These are phyloP conservation scores for Bombus impatiens DNA, from an alignment of 1,140 invertebrate species.

Conservation along the genomic window DNA sequence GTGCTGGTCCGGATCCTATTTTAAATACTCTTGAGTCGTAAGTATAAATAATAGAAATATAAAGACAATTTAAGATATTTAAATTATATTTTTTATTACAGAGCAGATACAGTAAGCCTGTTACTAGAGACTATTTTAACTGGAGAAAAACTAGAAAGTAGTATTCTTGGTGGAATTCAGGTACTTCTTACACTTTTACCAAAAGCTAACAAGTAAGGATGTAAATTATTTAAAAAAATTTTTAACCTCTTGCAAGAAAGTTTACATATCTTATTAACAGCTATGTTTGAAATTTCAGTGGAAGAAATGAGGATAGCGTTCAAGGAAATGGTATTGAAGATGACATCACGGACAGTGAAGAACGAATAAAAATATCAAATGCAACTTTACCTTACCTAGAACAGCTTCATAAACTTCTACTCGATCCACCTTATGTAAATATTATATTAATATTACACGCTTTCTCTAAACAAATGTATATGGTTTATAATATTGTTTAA, in stretches of 20 bases:
- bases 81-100: conserved; percentile 75
- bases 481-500: conserved; percentile 37
- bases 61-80: not conserved
- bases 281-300: conserved; percentile 28
- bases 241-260: not conserved
- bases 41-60: conserved; percentile 73
- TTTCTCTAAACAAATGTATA: conserved; percentile 14
- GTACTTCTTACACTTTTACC: conserved; percentile 89
- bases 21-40: conserved; percentile 89
- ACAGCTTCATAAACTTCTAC: conserved; percentile 87
- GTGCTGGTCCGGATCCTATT: conserved; percentile 85
- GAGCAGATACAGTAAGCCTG: conserved; percentile 85
- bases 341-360: conserved; percentile 72
- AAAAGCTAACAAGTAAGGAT: conserved; percentile 80
- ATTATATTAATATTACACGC: conserved; percentile 25
- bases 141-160: conserved; percentile 87
- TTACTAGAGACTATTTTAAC: conserved; percentile 89
- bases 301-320: conserved; percentile 56
- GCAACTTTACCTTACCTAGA: conserved; percentile 87
- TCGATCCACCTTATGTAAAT: conserved; percentile 89
- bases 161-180: conserved; percentile 90
- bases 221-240: conserved; percentile 13
- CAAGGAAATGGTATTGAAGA: conserved; percentile 59
- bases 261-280: not conserved
- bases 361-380: conserved; percentile 79